phyloP scores from a whole-genome alignment of 2,888 invertebrate species.

The Mimachlamys varia region DNA sequence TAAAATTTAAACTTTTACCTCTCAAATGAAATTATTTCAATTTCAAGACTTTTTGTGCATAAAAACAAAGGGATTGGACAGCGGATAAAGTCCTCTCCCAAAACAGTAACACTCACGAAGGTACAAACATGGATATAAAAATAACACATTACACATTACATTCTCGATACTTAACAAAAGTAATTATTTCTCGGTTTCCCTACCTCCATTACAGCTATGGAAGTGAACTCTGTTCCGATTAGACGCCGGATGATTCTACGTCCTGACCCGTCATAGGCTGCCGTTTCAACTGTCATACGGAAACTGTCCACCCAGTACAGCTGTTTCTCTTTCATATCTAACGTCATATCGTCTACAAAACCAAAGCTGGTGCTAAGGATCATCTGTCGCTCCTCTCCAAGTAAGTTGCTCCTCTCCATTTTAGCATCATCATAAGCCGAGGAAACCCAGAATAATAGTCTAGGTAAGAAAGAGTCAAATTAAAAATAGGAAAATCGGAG shows the following conservation, averaged over 20 bases:
- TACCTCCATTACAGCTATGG: constrained; percentile 25
- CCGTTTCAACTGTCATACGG: constrained; percentile 36
- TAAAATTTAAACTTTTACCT: no score
- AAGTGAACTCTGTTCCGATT: not conserved
- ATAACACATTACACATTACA: no score
- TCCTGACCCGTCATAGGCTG: not conserved
- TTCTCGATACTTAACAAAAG: no score
- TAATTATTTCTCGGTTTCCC: not conserved
- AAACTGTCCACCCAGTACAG: constrained; percentile 38
- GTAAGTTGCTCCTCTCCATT: not conserved
- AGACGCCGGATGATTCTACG: not conserved
- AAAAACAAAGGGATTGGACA: no score
- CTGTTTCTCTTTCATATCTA: not conserved
- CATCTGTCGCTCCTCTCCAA: not conserved
- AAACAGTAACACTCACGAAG: no score
- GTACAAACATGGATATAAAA: no score
- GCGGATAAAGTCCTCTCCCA: no score
- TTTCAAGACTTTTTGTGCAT: no score
- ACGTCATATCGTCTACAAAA: not conserved
- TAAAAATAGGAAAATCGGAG: not conserved
- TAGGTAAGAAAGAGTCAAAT: not conserved
- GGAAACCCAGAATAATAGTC: not conserved
- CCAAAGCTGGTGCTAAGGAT: not conserved
- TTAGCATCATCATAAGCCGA: constrained; percentile 10
- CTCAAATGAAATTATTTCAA: no score